Percentiles rank a stretch among this genome's conserved stretches.
phyloP scores from a whole-genome alignment of 2,888 invertebrate genomes.

The Epistrophe grossulariae region DNA sequence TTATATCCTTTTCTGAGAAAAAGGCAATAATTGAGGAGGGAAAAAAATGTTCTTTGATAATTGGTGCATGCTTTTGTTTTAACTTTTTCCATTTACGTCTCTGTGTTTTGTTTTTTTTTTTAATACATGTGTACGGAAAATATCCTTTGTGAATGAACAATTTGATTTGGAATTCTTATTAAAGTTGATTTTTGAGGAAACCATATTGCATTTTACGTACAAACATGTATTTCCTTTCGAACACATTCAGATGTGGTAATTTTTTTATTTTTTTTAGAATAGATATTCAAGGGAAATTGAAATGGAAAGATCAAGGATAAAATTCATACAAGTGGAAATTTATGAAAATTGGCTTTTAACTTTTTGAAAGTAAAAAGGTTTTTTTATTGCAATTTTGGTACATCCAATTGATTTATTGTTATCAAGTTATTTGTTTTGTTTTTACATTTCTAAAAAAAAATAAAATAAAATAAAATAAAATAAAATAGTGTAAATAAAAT shows the following conservation, averaged over 20 bases:
- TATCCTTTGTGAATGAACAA: conserved; percentile 1
- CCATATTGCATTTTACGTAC: neutral
- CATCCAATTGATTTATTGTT: too few species aligned
- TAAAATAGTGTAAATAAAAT: too few species aligned
- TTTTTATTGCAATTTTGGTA: neutral
- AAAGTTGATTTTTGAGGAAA: conserved; percentile 16
- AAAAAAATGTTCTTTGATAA: conserved; percentile 43
- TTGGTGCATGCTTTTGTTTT: conserved; percentile 54
- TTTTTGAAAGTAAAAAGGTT: neutral
- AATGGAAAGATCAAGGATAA: neutral
- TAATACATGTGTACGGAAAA: neutral
- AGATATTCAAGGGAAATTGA: neutral
- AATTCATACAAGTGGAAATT: conserved; percentile 5
- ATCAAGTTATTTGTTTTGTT: too few species aligned
- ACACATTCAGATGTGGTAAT: neutral
- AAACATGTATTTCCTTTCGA: too few species aligned
- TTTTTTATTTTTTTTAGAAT: neutral
- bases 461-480: too few species aligned
- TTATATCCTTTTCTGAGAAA: conserved; percentile 11
- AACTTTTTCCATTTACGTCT: conserved; percentile 7
- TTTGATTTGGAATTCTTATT: conserved; percentile 14
- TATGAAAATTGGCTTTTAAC: neutral
- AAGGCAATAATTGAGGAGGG: conserved; percentile 37
- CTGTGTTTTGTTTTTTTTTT: neutral
- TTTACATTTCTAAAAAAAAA: too few species aligned